Evolutionary conservation across 2,797 vertebrate genomes (phyloP).

Genomic region (Anguilla anguilla): DNA sequence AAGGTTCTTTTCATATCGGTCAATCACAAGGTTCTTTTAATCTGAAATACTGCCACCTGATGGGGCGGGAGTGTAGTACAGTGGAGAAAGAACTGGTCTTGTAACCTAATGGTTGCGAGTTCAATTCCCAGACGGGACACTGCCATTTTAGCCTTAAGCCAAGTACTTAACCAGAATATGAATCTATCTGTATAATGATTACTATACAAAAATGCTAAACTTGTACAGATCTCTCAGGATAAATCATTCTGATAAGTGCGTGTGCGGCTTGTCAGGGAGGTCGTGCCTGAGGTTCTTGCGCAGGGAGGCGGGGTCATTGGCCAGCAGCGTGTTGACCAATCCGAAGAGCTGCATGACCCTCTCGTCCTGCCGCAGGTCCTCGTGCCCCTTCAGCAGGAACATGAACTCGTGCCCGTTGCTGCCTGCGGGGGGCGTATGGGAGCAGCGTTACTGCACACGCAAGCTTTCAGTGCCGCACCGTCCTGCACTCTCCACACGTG

Average conservation of each 20-base stretch:
- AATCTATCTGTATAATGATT: too few species aligned
- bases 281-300: constrained; percentile 94
- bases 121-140: too few species aligned
- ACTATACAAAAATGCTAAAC: too few species aligned
- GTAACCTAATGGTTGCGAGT: not conserved
- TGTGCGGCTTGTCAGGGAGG: not conserved
- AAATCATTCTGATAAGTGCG: too few species aligned
- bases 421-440: constrained; percentile 72
- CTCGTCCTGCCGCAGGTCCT: constrained; percentile 95
- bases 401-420: constrained; percentile 99
- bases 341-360: constrained; percentile 99
- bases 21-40: not conserved
- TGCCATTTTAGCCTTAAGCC: too few species aligned
- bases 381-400: constrained; percentile 96
- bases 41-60: not conserved
- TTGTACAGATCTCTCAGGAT: too few species aligned
- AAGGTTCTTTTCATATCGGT: not conserved
- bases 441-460: constrained; percentile 42
- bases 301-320: constrained; percentile 95
- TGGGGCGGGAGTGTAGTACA: not conserved
- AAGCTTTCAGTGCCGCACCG: not conserved
- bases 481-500: not conserved
- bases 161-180: too few species aligned
- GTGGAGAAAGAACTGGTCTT: not conserved
- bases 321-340: constrained; percentile 93